phyloP scores from a whole-genome alignment of 1,140 invertebrate species.

The Parapsyche elsis region DNA sequence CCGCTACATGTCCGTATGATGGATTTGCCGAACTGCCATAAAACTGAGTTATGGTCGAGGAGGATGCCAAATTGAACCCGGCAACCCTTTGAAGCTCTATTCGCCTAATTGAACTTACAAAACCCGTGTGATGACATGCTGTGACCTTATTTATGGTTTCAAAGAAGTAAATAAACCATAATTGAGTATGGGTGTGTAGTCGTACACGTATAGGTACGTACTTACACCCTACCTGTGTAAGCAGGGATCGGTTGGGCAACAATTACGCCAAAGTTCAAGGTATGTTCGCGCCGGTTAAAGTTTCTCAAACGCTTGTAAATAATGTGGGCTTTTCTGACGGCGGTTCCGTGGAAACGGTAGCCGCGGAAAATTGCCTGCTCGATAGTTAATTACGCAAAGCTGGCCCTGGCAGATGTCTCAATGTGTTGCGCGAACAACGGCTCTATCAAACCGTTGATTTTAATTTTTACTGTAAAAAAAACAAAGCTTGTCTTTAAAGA shows the following conservation, averaged over 20 bases:
- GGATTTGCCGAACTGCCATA: constrained; percentile 37
- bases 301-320: constrained; percentile 19
- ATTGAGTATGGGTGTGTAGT: background rate
- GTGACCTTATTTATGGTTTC: background rate
- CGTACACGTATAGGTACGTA: background rate
- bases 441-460: background rate
- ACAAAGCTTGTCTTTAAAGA: too few species aligned
- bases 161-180: background rate
- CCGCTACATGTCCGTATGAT: constrained; percentile 18
- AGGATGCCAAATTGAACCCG: constrained; percentile 25
- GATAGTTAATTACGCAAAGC: constrained; percentile 32
- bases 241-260: background rate
- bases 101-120: background rate
- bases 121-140: background rate
- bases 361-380: constrained; percentile 12
- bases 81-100: background rate
- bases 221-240: background rate
- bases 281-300: background rate
- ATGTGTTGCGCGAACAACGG: background rate
- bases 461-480: background rate
- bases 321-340: constrained; percentile 17
- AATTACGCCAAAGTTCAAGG: constrained; percentile 21
- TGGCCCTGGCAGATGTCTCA: background rate
- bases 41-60: constrained; percentile 39
- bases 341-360: background rate